Evolutionary conservation across 2,888 invertebrate genomes (phyloP).

Genomic region (Euproctis similis): DNA sequence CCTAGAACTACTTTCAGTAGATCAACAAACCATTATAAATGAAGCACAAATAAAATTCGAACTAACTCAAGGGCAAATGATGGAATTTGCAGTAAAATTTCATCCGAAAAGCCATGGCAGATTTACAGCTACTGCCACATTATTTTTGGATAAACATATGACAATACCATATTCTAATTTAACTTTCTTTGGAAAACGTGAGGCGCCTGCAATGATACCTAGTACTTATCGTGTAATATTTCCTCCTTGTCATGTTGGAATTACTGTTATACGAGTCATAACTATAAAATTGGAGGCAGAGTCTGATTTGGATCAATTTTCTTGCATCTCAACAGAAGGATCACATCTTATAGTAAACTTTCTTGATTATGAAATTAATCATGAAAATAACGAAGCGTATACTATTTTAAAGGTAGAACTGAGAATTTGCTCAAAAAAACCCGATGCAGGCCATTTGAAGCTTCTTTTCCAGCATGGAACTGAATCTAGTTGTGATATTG

Average conservation of each 20-base stretch:
- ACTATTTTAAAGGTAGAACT: constrained; percentile 45
- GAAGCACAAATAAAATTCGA: constrained; percentile 54
- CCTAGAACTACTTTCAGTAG: constrained; percentile 36
- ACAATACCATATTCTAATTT: constrained; percentile 55
- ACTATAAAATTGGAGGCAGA: constrained; percentile 38
- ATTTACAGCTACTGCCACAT: constrained; percentile 48
- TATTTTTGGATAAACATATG: constrained; percentile 58
- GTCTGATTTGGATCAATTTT: constrained; percentile 36
- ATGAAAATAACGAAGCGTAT: constrained; percentile 20
- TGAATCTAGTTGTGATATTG: constrained; percentile 53
- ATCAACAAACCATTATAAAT: constrained; percentile 31
- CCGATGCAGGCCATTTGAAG: constrained; percentile 32
- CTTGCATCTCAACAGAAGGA: constrained; percentile 41
- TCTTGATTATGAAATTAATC: constrained; percentile 20
- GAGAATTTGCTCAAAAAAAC: constrained; percentile 27
- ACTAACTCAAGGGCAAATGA: constrained; percentile 33
- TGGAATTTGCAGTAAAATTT: constrained; percentile 41
- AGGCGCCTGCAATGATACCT: constrained; percentile 41
- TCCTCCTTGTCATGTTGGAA: constrained; percentile 47
- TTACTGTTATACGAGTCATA: constrained; percentile 29
- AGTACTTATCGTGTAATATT: constrained; percentile 48
- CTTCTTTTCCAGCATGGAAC: constrained; percentile 42
- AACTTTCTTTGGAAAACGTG: constrained; percentile 51
- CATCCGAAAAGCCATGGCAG: constrained; percentile 53
- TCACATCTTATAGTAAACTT: constrained; percentile 36